A percentile compares a stretch with the other conserved stretches of the same genome.
phyloP scores from a whole-genome alignment of 2,888 invertebrate genomes.

The Cephus sareptanus region DNA sequence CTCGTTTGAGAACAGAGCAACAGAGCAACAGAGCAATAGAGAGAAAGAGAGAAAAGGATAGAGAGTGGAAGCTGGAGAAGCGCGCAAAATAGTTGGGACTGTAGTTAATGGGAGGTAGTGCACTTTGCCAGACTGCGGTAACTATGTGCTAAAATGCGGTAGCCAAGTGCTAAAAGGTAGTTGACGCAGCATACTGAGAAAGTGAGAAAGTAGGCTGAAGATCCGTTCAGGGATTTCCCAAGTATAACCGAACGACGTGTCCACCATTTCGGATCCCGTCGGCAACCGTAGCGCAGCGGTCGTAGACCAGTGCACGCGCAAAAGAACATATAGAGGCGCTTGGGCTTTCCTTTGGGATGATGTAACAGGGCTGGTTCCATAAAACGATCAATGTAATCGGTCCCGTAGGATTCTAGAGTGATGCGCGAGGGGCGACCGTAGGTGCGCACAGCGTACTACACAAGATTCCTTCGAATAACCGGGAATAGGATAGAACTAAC shows the following conservation, averaged over 20 bases:
- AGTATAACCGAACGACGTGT: not conserved
- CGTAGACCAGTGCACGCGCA: not conserved
- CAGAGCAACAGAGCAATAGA: too few relatives aligned
- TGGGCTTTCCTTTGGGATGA: conserved; percentile 35
- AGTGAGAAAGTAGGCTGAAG: not conserved
- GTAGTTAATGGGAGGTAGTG: not conserved
- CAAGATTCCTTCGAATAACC: conserved; percentile 19
- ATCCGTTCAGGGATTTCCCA: not conserved
- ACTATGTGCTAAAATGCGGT: too few relatives aligned
- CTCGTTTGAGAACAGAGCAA: too few relatives aligned
- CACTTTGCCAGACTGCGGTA: too few relatives aligned
- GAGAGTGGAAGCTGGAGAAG: not conserved
- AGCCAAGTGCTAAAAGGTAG: not conserved
- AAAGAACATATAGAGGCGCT: conserved; percentile 14
- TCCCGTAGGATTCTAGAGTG: conserved; percentile 31
- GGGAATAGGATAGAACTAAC: conserved; percentile 20
- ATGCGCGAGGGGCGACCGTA: conserved; percentile 11
- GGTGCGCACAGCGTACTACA: conserved; percentile 7
- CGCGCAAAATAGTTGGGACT: not conserved
- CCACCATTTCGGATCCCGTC: not conserved
- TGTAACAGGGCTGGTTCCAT: conserved; percentile 46
- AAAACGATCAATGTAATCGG: conserved; percentile 53
- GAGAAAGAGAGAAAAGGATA: too few relatives aligned
- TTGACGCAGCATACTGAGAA: not conserved
- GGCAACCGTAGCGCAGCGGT: conserved; percentile 5